These are phyloP conservation scores for Saccopteryx leptura DNA, from an alignment of 2,113 vertebrate genomes.

Conservation along the genomic window DNA sequence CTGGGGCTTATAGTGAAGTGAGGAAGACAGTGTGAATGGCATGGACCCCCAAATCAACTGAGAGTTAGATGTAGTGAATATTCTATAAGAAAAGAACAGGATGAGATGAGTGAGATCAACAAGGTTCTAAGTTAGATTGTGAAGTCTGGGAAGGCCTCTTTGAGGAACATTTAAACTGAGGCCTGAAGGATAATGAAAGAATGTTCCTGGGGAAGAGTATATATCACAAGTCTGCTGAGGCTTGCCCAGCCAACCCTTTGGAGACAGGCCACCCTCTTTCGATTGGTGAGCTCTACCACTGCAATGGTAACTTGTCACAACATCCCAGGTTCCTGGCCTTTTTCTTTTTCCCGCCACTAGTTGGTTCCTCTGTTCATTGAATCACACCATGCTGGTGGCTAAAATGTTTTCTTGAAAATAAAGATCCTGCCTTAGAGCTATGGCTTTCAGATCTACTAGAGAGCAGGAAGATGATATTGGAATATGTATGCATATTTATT, in stretches of 20 bases:
- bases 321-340: background rate
- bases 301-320: background rate
- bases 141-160: background rate
- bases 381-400: background rate
- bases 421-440: conserved; percentile 2
- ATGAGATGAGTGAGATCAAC: background rate
- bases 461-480: background rate
- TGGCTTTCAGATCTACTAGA: background rate
- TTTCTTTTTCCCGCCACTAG: background rate
- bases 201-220: background rate
- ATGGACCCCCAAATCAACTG: background rate
- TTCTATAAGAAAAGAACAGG: background rate
- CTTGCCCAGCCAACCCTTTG: background rate
- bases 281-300: background rate
- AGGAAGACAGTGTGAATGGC: background rate
- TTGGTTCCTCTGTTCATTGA: conserved; percentile 24
- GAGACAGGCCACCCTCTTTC: background rate
- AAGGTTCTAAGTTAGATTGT: background rate
- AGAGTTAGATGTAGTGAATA: background rate
- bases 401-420: conserved; percentile 35
- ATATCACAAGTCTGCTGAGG: background rate
- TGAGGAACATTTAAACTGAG: background rate
- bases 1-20: background rate
- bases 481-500: background rate
- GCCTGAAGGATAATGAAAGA: conserved; percentile 26